A percentile compares a stretch with the other conserved stretches of the same genome.
These are phyloP conservation scores for Lasius platythorax DNA, from an alignment of 2,888 invertebrate species.

Conservation along the genomic window DNA sequence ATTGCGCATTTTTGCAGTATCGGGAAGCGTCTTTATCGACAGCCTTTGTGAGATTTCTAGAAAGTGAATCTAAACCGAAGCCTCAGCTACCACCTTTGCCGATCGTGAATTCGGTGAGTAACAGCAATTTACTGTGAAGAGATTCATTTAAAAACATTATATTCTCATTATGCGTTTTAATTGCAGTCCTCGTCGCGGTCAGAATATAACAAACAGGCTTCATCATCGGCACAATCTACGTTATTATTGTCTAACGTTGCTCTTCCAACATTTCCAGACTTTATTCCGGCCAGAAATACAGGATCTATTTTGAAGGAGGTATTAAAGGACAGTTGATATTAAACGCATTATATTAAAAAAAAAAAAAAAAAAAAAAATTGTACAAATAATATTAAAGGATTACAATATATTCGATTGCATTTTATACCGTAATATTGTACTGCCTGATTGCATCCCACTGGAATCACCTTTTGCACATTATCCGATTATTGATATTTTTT, in stretches of 20 bases:
- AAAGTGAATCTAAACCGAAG: slow-evolving; percentile 93
- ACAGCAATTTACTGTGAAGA: background rate
- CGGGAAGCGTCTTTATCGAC: slow-evolving; percentile 89
- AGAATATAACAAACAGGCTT: slow-evolving; percentile 83
- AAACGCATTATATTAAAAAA: slow-evolving; percentile 56
- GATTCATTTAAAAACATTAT: background rate
- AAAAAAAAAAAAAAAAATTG: background rate
- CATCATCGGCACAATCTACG: slow-evolving; percentile 86
- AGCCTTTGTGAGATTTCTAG: slow-evolving; percentile 93
- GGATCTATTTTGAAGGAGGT: slow-evolving; percentile 89
- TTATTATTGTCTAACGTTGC: slow-evolving; percentile 87
- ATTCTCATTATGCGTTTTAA: slow-evolving; percentile 27
- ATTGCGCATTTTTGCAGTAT: slow-evolving; percentile 81
- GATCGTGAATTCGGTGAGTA: slow-evolving; percentile 82
- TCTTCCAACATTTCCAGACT: slow-evolving; percentile 88
- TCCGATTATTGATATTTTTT: background rate
- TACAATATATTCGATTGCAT: slow-evolving; percentile 30
- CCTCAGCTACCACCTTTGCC: slow-evolving; percentile 87
- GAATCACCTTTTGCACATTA: background rate
- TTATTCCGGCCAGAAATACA: slow-evolving; percentile 87
- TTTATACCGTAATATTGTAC: background rate
- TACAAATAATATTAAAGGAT: slow-evolving; percentile 26
- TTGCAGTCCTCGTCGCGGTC: slow-evolving; percentile 79
- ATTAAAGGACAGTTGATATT: slow-evolving; percentile 87
- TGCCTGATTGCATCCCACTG: background rate